phyloP scores from a whole-genome alignment of 2,888 invertebrate species.

The Cephus pygmeus region DNA sequence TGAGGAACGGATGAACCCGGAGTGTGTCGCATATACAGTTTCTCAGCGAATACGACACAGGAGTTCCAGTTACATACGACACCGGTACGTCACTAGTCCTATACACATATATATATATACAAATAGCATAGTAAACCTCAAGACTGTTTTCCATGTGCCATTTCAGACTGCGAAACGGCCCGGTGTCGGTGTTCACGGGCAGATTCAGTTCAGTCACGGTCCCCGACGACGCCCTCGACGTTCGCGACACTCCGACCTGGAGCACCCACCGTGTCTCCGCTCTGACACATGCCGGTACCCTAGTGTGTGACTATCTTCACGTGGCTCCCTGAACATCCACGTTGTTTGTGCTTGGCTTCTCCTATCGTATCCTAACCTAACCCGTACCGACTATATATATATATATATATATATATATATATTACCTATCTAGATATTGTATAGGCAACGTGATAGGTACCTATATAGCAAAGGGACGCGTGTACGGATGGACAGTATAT shows the following conservation, averaged over 20 bases:
- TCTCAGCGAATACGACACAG: constrained; percentile 52
- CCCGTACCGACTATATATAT: too few species aligned
- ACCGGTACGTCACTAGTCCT: constrained; percentile 7
- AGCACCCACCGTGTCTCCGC: constrained; percentile 64
- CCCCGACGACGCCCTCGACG: constrained; percentile 50
- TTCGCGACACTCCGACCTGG: constrained; percentile 48
- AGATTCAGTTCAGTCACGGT: constrained; percentile 62
- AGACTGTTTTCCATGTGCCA: too few species aligned
- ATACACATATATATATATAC: not conserved
- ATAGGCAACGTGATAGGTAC: too few species aligned
- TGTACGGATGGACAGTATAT: too few species aligned
- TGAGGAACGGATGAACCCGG: too few species aligned
- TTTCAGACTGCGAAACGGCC: constrained; percentile 1
- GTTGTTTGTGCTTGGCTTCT: not conserved
- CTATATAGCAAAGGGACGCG: too few species aligned
- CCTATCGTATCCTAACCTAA: not conserved
- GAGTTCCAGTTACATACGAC: constrained; percentile 54
- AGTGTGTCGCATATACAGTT: constrained; percentile 47
- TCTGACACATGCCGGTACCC: constrained; percentile 38
- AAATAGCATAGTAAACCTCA: too few species aligned
- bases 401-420: too few species aligned
- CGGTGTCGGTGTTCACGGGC: constrained; percentile 54
- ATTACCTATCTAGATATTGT: too few species aligned
- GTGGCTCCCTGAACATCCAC: not conserved
- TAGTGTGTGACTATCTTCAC: not conserved